Base-by-base conservation (phyloP, 2,888 invertebrate species). In the Pseudococcus longispinus region DNA sequence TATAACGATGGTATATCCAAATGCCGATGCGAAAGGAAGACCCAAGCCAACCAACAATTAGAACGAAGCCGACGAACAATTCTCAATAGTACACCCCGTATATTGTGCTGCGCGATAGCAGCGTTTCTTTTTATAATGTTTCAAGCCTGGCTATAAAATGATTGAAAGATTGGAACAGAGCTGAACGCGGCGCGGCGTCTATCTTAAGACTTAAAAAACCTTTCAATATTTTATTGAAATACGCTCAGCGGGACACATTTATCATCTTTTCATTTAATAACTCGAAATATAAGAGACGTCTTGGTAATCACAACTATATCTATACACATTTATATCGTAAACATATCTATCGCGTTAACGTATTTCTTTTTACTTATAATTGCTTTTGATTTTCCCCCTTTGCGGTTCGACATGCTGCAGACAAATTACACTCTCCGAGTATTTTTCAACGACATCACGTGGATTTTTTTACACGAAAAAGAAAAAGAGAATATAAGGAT, bases 221-320 rank as follows among this genome's bases (percentile, higher is more conserved):
- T 80, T 80, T 80, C 77, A 18, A 80, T 80, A 80, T 80, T 70
- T 70, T 70, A 80, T 80, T 80, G 20, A 80, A 74, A 80, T 80
- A 80, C 42, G 42, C 77, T 80, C 77, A 80, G 77, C 77, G 77
- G 77, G 77, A 9, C 29, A 42, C 74, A 74, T 74, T 74, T 80
- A 80, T 42, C 77, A 80, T 80, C n/a, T 80, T 80, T 42, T 42
- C 77, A 80, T 80, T 80, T 42, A 80, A 80, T 42, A 37, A 15
- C 6, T 80, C 42, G 37, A 42, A 32, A 29, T 74, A 32, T 18
- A n/a, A 23, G n/a, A 37, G 74, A 74, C 74, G 74, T 32, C 32
- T 15, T 20, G 37, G 37, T 29, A 8, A 74, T 74, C 9, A 18
- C 65, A n/a, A 51, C 51, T 51, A n/a, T n/a, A 51, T n/a, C 29